Evolutionary conservation across 2,888 invertebrate genomes (phyloP).

Genomic region (Eupsilia transversa): DNA sequence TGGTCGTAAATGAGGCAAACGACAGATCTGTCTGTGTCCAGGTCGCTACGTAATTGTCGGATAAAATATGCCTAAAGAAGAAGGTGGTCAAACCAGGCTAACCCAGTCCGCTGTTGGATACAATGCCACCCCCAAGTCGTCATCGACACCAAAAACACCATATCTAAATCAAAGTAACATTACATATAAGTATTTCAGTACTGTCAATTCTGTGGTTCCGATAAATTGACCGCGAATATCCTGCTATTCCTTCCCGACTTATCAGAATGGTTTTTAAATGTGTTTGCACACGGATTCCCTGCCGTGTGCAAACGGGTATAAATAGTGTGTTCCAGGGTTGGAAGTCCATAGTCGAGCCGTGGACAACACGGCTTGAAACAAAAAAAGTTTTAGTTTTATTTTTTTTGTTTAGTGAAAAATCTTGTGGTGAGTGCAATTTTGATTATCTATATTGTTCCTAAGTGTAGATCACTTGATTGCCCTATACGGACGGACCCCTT

Average conservation of each 20-base stretch:
- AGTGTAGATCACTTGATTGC: too few species aligned
- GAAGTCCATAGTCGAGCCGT: conserved; percentile 74
- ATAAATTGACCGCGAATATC: conserved; percentile 56
- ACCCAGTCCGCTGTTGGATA: not conserved
- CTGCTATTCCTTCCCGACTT: conserved; percentile 34
- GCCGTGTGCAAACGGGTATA: conserved; percentile 69
- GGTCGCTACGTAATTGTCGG: too few species aligned
- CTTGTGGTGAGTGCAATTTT: conserved; percentile 58
- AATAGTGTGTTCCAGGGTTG: conserved; percentile 37
- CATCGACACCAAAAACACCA: not conserved
- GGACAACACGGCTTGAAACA: conserved; percentile 73
- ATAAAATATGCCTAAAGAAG: too few species aligned
- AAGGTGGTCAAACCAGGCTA: too few species aligned
- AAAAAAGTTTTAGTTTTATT: conserved; percentile 18
- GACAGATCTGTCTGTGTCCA: too few species aligned
- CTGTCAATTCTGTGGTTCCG: conserved; percentile 30
- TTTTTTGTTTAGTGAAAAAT: conserved; percentile 25
- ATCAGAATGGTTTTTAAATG: conserved; percentile 24
- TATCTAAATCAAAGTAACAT: not conserved
- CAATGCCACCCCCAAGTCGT: not conserved
- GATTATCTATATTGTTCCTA: too few species aligned
- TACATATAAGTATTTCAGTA: conserved; percentile 1
- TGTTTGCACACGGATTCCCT: conserved; percentile 67
- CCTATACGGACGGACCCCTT: too few species aligned
- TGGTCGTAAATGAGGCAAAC: too few species aligned